Evolutionary conservation across 2,113 vertebrate genomes (phyloP), one percentile per base, ranked within the genome.

Genomic region (Atherinomorus stipes): DNA sequence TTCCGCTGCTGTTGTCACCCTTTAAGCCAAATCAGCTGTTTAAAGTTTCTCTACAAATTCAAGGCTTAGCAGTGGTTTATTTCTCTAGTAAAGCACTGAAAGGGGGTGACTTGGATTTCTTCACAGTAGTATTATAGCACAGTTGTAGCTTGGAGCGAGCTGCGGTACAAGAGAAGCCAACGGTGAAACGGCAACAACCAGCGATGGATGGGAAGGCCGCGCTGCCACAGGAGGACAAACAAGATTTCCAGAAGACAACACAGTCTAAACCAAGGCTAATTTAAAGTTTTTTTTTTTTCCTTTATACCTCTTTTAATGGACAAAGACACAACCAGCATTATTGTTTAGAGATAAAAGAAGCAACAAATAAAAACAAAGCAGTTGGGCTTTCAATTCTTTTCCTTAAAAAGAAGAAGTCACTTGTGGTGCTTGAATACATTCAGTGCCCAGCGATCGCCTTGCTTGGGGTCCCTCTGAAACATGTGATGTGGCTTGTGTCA

Each of bases 401-500:
- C 42, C 49, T 61, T 75, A 53, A 80, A 83, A 76, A 81, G 59
- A 88, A 79, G 81, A 91, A 93, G 92, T 88, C 91, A 91, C 90
- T 92, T 90, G 84, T 83, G 91, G 92, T 92, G 90, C 87, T 91
- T 88, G 81, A 81, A 90, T 92, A 91, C 91, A 91, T 93, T 92
- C 84, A 74, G 78, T 88, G 85, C 78, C 81, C 86, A 88, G 83
- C 64, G 62, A 77, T 80, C 26, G 19, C 61, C 83, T 52, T 23
- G 53, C 65, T 69, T 75, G 50, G 23, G 74, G 60, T 79, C 70
- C 53, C 67, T 60, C 50, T 57, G 72, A 84, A 49, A 82, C n/a
- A 49, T 72, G 81, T 42, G 54, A 75, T 78, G 87, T 65, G 69
- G 72, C 87, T 74, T 84, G 78, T 78, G 74, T 83, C 71, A 78